Percentiles rank a stretch among this genome's conserved stretches.
Conservation (phyloP, 2,113 vertebrate genomes). For the Limnothrissa miodon region DNA sequence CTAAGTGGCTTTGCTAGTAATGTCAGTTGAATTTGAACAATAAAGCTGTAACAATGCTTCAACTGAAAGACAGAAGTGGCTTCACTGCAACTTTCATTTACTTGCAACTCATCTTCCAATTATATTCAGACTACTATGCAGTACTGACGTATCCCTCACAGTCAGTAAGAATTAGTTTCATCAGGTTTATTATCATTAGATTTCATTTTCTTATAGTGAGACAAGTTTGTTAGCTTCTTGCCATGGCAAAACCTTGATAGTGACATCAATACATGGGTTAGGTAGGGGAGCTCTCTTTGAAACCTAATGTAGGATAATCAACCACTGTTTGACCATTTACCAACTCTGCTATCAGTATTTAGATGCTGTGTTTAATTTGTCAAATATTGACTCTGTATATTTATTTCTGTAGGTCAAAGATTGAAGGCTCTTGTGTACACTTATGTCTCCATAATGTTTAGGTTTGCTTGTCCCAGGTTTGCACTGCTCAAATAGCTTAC, state of each 20-base stretch:
- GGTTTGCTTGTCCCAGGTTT: neutral
- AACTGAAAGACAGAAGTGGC: neutral
- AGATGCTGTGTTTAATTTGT: neutral
- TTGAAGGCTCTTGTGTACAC: neutral
- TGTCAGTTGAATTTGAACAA: too few species aligned
- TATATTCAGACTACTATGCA: neutral
- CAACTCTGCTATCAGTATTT: neutral
- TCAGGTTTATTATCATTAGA: neutral
- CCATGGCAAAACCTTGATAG: neutral
- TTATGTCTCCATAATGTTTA: neutral
- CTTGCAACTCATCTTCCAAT: neutral
- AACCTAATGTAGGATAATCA: neutral
- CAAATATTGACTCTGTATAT: slow-evolving; percentile 4
- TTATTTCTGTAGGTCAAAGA: neutral
- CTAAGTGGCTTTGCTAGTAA: too few species aligned
- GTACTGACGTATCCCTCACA: neutral
- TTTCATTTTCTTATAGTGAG: neutral
- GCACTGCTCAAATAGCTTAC: neutral
- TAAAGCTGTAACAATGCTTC: too few species aligned
- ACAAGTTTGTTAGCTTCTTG: neutral
- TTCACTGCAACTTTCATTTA: neutral
- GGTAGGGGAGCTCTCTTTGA: neutral
- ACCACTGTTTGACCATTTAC: neutral
- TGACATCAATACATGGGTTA: neutral
- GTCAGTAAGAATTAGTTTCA: neutral